Evolutionary conservation across 2,797 vertebrate genomes (phyloP).

Genomic region (Tiaroga cobitis): DNA sequence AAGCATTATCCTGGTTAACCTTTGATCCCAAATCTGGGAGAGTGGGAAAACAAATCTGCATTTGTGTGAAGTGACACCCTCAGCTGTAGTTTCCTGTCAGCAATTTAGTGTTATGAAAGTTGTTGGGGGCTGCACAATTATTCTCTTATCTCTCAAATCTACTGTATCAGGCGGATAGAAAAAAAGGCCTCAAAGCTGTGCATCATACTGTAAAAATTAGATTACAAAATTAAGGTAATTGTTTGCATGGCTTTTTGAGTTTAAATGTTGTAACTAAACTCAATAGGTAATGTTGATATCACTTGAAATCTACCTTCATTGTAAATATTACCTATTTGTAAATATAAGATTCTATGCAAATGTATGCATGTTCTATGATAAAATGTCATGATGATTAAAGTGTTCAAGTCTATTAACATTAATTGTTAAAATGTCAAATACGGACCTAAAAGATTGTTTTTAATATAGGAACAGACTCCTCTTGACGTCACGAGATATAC

Average conservation of each 20-base stretch:
- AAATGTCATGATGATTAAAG: background rate
- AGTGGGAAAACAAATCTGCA: slow-evolving; percentile 12
- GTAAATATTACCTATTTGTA: background rate
- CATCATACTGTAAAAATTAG: background rate
- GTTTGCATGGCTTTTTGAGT: background rate
- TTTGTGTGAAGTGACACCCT: slow-evolving; percentile 20
- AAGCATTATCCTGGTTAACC: slow-evolving; percentile 27
- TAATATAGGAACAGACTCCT: background rate
- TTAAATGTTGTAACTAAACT: background rate
- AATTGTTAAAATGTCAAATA: background rate
- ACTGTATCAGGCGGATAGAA: background rate
- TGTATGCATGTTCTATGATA: background rate
- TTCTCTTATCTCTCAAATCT: slow-evolving; percentile 19
- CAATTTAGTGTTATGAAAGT: background rate
- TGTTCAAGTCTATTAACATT: too few species aligned
- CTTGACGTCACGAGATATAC: background rate
- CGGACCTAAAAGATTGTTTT: background rate
- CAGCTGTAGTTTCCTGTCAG: slow-evolving; percentile 10
- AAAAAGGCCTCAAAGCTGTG: background rate
- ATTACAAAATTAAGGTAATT: background rate
- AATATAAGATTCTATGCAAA: background rate
- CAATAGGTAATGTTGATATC: background rate
- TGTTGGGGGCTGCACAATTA: background rate
- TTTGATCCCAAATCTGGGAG: slow-evolving; percentile 20
- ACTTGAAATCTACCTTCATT: background rate